These are phyloP conservation scores for Thalassophryne amazonica DNA, from an alignment of 2,797 vertebrate species.

Conservation along the genomic window DNA sequence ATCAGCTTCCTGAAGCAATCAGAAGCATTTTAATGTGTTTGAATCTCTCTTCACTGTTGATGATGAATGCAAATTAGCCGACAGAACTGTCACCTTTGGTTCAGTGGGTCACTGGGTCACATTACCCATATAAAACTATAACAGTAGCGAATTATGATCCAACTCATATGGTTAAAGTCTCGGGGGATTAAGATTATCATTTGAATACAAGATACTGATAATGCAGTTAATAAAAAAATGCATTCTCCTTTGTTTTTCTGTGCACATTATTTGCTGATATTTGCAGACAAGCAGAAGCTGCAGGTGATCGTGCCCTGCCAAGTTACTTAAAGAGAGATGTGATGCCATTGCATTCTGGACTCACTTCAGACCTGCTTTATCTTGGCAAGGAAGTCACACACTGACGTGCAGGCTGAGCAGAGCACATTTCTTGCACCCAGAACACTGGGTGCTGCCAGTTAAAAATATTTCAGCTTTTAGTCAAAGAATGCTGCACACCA, in stretches of 20 bases:
- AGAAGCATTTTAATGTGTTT: no score
- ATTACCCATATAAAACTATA: background rate
- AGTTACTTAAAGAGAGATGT: constrained; percentile 17
- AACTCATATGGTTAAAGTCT: no score
- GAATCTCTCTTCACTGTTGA: no score
- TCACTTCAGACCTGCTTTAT: constrained; percentile 6
- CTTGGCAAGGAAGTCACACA: background rate
- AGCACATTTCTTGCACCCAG: background rate
- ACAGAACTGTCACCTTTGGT: no score
- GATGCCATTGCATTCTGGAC: background rate
- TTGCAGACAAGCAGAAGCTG: background rate
- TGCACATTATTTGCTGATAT: background rate
- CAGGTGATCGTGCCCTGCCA: constrained; percentile 1
- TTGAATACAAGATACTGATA: no score
- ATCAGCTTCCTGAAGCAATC: no score
- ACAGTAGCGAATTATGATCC: background rate
- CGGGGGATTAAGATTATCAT: no score
- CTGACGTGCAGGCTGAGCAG: background rate
- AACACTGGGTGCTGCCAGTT: background rate
- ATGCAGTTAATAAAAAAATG: no score
- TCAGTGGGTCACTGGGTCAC: background rate
- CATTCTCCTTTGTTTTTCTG: background rate
- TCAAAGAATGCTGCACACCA: constrained; percentile 7
- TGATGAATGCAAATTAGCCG: no score
- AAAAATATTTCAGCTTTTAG: constrained; percentile 29